Evolutionary conservation across 2,888 invertebrate species (phyloP).

Genomic region (Malthinus seriepunctatus): DNA sequence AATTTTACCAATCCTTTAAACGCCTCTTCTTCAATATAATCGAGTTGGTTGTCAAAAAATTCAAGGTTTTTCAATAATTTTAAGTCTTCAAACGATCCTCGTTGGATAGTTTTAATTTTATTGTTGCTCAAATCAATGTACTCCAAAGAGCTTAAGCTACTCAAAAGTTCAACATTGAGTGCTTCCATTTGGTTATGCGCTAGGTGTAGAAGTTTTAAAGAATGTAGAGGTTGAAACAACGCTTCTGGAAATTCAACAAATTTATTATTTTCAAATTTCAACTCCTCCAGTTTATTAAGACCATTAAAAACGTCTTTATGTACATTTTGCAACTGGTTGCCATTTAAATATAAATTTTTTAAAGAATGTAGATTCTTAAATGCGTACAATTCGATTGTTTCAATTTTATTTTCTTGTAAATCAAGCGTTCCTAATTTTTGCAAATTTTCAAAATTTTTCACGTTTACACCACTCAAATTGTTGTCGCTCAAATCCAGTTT

Average conservation of each 20-base stretch:
- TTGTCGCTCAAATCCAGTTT: not conserved
- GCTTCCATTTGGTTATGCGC: too few relatives aligned
- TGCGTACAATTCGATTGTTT: not conserved
- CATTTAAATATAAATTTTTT: not conserved
- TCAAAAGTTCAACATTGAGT: too few relatives aligned
- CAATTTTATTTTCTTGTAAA: not conserved
- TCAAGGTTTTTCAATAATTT: too few relatives aligned
- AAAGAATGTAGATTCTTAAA: conserved; percentile 2
- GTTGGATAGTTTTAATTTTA: too few relatives aligned
- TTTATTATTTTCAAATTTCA: not conserved
- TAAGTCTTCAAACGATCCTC: too few relatives aligned
- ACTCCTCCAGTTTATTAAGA: not conserved
- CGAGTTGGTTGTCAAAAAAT: too few relatives aligned
- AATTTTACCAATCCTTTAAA: not conserved
- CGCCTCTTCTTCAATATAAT: too few relatives aligned
- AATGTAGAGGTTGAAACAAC: too few relatives aligned
- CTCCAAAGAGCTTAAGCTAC: too few relatives aligned
- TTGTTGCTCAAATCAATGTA: too few relatives aligned
- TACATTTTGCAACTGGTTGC: not conserved
- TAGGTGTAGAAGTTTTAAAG: too few relatives aligned
- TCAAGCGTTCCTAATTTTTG: not conserved
- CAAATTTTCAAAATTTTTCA: not conserved
- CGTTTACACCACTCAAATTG: too few relatives aligned
- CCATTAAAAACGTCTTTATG: not conserved
- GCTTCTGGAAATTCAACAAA: not conserved